Percentiles rank a stretch among this genome's conserved stretches.
These are phyloP conservation scores for Cathartes aura DNA, from an alignment of 2,113 vertebrate species.

Conservation along the genomic window DNA sequence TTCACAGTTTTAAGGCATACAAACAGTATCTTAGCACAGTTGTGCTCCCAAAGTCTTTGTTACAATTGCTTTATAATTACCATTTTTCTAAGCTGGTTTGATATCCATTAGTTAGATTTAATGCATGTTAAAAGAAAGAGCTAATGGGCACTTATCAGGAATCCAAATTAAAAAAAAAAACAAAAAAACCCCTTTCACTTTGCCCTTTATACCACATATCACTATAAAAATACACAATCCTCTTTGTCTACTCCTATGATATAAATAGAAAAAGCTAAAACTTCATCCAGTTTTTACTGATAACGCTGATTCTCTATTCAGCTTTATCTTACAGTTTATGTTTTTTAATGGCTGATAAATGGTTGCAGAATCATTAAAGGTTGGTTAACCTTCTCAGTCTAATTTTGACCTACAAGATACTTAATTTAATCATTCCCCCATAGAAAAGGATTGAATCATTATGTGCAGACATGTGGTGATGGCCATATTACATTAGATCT, in stretches of 20 bases:
- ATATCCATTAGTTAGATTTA: constrained; percentile 65
- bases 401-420: constrained; percentile 63
- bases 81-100: constrained; percentile 59
- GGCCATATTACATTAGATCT: constrained; percentile 65
- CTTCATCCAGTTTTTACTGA: constrained; percentile 1
- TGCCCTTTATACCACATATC: constrained; percentile 7
- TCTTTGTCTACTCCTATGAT: not conserved
- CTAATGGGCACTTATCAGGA: constrained; percentile 59
- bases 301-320: not conserved
- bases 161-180: not conserved
- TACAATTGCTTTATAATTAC: constrained; percentile 39
- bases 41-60: constrained; percentile 8
- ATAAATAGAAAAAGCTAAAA: constrained; percentile 16
- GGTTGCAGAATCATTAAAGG: constrained; percentile 56
- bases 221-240: constrained; percentile 2
- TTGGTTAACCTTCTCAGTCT: constrained; percentile 65
- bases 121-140: constrained; percentile 45
- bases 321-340: constrained; percentile 44
- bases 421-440: constrained; percentile 66
- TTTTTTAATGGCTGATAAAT: constrained; percentile 66
- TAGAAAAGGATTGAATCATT: constrained; percentile 48
- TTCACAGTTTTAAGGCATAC: not conserved
- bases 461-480: constrained; percentile 60
- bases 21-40: not conserved
- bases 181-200: not conserved